Percentiles rank a stretch among this genome's conserved stretches.
phyloP scores from a whole-genome alignment of 2,113 vertebrate species.

The Toxostoma redivivum region DNA sequence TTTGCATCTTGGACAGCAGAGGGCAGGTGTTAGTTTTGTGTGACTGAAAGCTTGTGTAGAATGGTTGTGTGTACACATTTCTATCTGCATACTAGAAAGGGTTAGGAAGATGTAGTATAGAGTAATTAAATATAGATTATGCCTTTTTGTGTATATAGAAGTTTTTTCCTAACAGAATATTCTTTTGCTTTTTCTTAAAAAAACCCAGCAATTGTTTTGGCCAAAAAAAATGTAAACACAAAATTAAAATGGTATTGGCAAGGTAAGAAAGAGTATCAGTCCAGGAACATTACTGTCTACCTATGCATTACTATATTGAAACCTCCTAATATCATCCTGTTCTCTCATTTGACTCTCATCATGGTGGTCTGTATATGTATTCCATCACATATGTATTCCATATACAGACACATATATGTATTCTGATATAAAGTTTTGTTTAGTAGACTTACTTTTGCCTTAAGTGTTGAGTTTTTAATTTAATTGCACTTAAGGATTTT shows the following conservation, averaged over 20 bases:
- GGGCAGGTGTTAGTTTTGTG: slow-evolving; percentile 5
- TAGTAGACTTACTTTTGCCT: neutral
- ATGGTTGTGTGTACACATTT: neutral
- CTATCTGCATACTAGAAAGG: neutral
- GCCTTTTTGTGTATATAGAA: neutral
- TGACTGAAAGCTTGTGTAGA: neutral
- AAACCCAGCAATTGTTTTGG: neutral
- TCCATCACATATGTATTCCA: neutral
- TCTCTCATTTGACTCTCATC: neutral
- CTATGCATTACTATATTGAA: neutral
- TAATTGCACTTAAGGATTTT: neutral
- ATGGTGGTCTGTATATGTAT: neutral
- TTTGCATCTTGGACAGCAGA: neutral
- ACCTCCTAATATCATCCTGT: neutral
- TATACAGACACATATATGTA: neutral
- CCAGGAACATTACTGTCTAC: neutral
- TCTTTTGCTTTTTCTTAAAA: neutral
- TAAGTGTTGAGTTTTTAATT: neutral
- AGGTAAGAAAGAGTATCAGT: neutral
- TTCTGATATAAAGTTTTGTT: neutral
- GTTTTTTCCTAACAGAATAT: neutral
- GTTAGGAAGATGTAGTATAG: neutral
- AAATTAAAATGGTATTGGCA: neutral
- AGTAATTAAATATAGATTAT: neutral
- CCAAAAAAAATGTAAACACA: neutral